Conservation (phyloP, 2,113 vertebrate species). For the Cebidichthys violaceus region DNA sequence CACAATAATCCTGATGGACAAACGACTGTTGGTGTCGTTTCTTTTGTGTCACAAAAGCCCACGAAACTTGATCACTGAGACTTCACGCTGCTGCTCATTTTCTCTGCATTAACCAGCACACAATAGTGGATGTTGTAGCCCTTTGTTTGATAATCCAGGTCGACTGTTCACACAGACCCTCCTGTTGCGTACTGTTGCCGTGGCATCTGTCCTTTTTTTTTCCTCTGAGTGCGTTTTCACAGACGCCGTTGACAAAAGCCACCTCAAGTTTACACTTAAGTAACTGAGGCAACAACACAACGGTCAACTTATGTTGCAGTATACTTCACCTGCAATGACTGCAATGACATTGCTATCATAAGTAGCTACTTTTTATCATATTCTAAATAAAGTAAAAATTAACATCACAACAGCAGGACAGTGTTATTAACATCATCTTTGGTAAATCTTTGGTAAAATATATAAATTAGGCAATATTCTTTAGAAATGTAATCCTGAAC, state of each 20-base stretch:
- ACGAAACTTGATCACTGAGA: slow-evolving; percentile 30
- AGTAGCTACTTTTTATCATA: not conserved
- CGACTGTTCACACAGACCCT: slow-evolving; percentile 3
- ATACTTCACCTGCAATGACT: slow-evolving; percentile 7
- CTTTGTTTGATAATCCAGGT: slow-evolving; percentile 45
- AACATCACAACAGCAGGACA: not conserved
- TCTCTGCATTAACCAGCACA: slow-evolving; percentile 11
- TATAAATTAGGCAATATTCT: not conserved
- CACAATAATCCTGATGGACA: not conserved
- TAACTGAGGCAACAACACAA: slow-evolving; percentile 22
- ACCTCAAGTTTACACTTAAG: slow-evolving; percentile 9
- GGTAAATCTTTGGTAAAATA: not conserved
- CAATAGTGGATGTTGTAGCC: not conserved
- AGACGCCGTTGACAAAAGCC: slow-evolving; percentile 7
- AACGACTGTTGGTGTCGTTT: not conserved
- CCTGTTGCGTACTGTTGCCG: not conserved
- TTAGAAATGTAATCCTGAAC: not conserved
- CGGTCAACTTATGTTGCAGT: not conserved
- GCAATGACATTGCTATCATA: not conserved
- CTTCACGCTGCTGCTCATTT: not conserved
- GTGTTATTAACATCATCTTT: not conserved
- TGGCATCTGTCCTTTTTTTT: not conserved
- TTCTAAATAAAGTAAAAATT: not conserved
- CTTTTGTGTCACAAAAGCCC: slow-evolving; percentile 22
- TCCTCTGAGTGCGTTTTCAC: slow-evolving; percentile 8